Evolutionary conservation across 2,888 invertebrate genomes (phyloP).

Genomic region (Ptychoptera albimana): DNA sequence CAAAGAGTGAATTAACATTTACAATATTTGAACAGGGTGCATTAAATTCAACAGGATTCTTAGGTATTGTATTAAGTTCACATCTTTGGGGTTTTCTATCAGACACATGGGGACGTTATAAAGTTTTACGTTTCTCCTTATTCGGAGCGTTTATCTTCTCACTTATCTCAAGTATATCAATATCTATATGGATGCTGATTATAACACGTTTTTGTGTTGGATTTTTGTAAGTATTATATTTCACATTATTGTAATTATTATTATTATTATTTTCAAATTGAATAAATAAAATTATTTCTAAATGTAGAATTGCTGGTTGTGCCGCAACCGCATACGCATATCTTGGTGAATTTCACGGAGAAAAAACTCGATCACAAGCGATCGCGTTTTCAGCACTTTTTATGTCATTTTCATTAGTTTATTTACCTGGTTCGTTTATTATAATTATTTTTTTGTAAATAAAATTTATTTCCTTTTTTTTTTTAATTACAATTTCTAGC

Average conservation of each 20-base stretch:
- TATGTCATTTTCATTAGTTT: conserved; percentile 38
- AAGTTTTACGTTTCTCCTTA: conserved; percentile 36
- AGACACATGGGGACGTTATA: conserved; percentile 54
- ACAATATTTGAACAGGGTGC: conserved; percentile 43
- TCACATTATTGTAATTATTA: conserved; percentile 1
- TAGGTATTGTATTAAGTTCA: conserved; percentile 55
- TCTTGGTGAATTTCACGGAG: conserved; percentile 41
- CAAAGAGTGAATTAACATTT: conserved; percentile 50
- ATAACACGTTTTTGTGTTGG: conserved; percentile 48
- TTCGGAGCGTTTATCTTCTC: conserved; percentile 37
- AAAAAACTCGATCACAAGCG: conserved; percentile 32
- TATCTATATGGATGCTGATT: conserved; percentile 39
- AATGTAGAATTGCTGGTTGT: conserved; percentile 20
- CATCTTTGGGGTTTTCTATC: conserved; percentile 68
- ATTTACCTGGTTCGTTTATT: conserved; percentile 31
- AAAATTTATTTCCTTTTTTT: not conserved
- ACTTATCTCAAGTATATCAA: conserved; percentile 41
- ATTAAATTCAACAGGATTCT: conserved; percentile 46
- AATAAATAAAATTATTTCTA: not conserved
- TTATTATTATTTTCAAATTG: not conserved
- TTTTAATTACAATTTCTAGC: conserved; percentile 33
- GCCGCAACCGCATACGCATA: conserved; percentile 42
- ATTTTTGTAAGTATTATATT: conserved; percentile 27
- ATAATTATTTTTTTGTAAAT: conserved; percentile 9
- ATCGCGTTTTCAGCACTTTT: conserved; percentile 41